Evolutionary conservation across 2,888 invertebrate species (phyloP).

Genomic region (Horisme vitalbata): DNA sequence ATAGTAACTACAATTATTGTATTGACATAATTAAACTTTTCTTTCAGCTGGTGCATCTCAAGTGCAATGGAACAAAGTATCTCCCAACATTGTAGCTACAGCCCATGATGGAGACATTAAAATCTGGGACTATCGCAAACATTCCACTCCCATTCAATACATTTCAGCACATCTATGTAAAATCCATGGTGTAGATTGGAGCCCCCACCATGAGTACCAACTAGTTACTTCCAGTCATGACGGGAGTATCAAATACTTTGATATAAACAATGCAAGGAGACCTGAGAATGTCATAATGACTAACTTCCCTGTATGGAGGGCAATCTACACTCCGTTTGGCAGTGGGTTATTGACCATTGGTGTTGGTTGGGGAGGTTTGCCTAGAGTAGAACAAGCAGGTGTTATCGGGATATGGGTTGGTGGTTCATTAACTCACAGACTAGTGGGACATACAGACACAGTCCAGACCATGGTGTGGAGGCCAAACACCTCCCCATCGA

Average conservation of each 20-base stretch:
- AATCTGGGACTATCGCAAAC: constrained; percentile 97
- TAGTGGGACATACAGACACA: constrained; percentile 97
- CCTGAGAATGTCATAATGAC: constrained; percentile 93
- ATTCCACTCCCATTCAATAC: constrained; percentile 93
- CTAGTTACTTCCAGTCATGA: constrained; percentile 97
- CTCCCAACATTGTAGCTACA: constrained; percentile 92
- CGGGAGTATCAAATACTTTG: constrained; percentile 97
- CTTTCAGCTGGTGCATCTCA: constrained; percentile 92
- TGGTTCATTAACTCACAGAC: constrained; percentile 91
- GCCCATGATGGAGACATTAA: constrained; percentile 98
- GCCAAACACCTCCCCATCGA: constrained; percentile 85
- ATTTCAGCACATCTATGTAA: constrained; percentile 95
- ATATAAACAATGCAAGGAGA: constrained; percentile 92
- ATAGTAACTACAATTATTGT: too few species aligned
- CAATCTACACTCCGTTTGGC: constrained; percentile 96
- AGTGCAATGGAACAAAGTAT: constrained; percentile 96
- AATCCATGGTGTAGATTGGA: constrained; percentile 98
- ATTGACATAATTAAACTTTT: background rate
- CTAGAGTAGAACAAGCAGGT: constrained; percentile 90
- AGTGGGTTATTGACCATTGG: constrained; percentile 95
- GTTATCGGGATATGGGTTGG: constrained; percentile 81
- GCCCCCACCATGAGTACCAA: constrained; percentile 91
- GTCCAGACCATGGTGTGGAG: constrained; percentile 98
- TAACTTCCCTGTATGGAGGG: constrained; percentile 95
- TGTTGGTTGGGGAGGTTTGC: constrained; percentile 91